Evolutionary conservation across 2,888 invertebrate species (phyloP).

Genomic region (Neria commutata): DNA sequence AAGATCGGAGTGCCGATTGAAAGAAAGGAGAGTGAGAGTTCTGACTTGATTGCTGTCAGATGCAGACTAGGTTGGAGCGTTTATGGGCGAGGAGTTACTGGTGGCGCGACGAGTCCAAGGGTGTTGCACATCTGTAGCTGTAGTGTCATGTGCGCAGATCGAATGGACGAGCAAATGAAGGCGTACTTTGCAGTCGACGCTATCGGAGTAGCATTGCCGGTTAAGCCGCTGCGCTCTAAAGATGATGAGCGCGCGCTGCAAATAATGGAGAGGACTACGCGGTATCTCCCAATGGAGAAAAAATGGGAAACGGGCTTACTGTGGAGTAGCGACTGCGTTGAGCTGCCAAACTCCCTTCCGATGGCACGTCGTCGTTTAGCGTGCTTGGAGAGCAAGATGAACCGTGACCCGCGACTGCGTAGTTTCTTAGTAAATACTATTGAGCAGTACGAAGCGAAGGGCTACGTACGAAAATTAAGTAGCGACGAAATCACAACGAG

Average conservation of each 20-base stretch:
- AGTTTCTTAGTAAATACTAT: slow-evolving; percentile 22
- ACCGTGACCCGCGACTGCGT: slow-evolving; percentile 12
- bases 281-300: no score
- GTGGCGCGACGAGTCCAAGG: no score
- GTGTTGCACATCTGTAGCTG: no score
- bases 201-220: no score
- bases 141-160: no score
- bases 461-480: slow-evolving; percentile 30
- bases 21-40: no score
- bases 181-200: no score
- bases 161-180: no score
- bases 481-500: slow-evolving; percentile 19
- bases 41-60: slow-evolving; percentile 18
- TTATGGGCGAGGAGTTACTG: no score
- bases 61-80: slow-evolving; percentile 25
- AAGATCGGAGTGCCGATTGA: slow-evolving; percentile 19
- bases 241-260: slow-evolving; percentile 3
- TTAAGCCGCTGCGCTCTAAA: no score
- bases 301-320: no score
- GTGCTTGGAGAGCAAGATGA: slow-evolving; percentile 27
- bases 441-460: slow-evolving; percentile 28
- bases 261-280: slow-evolving; percentile 20
- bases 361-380: slow-evolving; percentile 28
- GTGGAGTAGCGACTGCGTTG: slow-evolving; percentile 33
- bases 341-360: slow-evolving; percentile 14